Evolutionary conservation across 2,888 invertebrate species (phyloP).

Genomic region (Drosophila limbata): DNA sequence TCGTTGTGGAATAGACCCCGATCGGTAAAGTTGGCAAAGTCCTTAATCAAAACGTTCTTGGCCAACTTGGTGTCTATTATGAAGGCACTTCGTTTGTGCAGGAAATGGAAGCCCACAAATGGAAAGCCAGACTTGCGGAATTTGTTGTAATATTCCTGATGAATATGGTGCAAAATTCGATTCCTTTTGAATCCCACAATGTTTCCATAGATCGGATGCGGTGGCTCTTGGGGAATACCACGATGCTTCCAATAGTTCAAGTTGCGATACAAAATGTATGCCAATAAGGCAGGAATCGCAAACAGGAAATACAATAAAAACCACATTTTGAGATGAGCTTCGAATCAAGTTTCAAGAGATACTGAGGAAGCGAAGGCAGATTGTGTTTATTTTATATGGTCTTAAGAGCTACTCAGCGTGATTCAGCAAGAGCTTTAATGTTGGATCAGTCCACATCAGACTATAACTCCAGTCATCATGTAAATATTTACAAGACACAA

Average conservation of each 20-base stretch:
- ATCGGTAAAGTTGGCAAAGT: slow-evolving; percentile 82
- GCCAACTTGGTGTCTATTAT: slow-evolving; percentile 62
- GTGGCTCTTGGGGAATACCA: slow-evolving; percentile 52
- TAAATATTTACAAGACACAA: background rate
- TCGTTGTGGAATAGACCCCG: slow-evolving; percentile 81
- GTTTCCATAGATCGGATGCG: slow-evolving; percentile 58
- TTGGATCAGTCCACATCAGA: background rate
- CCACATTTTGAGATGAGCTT: slow-evolving; percentile 32
- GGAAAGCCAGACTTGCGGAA: slow-evolving; percentile 43
- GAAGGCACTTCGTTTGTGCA: slow-evolving; percentile 59
- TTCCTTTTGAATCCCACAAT: slow-evolving; percentile 44
- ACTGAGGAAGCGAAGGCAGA: background rate
- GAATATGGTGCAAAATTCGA: slow-evolving; percentile 34
- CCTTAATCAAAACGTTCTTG: slow-evolving; percentile 63
- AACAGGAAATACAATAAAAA: slow-evolving; percentile 49
- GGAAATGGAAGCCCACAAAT: slow-evolving; percentile 68
- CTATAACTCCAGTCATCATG: background rate
- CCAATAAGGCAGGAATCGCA: slow-evolving; percentile 38
- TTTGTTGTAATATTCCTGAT: slow-evolving; percentile 53
- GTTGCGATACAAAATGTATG: slow-evolving; percentile 43
- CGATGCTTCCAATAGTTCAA: slow-evolving; percentile 49
- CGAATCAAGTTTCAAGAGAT: background rate
- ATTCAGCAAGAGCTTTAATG: background rate
- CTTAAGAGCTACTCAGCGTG: background rate
- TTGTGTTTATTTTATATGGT: background rate